phyloP scores from a whole-genome alignment of 2,888 invertebrate genomes.

The Pyrgus malvae region DNA sequence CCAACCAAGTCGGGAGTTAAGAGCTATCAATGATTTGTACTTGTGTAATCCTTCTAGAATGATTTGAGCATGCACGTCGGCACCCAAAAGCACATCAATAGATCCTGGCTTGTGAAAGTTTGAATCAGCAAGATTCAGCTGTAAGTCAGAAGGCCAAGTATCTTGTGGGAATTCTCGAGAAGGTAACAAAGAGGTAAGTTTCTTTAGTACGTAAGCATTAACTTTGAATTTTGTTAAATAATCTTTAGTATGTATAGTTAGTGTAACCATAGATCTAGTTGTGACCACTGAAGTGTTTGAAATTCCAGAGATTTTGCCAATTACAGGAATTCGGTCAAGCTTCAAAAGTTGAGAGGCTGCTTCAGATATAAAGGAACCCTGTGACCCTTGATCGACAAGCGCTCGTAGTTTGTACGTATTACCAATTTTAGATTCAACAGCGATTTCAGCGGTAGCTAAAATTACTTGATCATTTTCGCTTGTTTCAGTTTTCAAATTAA shows the following conservation, averaged over 20 bases:
- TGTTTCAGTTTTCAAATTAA: conserved; percentile 30
- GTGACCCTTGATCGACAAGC: conserved; percentile 35
- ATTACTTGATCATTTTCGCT: conserved; percentile 16
- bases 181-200: conserved; percentile 30
- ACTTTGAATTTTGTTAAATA: background rate
- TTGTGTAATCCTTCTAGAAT: conserved; percentile 31
- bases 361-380: conserved; percentile 34
- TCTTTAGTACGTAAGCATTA: conserved; percentile 30
- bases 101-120: conserved; percentile 32
- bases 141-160: conserved; percentile 24
- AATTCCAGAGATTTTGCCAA: conserved; percentile 33
- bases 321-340: conserved; percentile 26
- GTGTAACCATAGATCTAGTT: conserved; percentile 32
- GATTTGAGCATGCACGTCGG: conserved; percentile 34
- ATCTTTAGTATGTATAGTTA: conserved; percentile 5
- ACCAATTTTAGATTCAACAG: conserved; percentile 19
- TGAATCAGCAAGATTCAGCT: conserved; percentile 30
- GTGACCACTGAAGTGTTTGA: conserved; percentile 29
- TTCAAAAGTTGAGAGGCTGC: conserved; percentile 29
- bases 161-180: conserved; percentile 19
- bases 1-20: conserved; percentile 30
- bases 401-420: conserved; percentile 27
- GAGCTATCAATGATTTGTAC: conserved; percentile 14
- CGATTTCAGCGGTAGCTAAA: conserved; percentile 31
- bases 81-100: conserved; percentile 34